Conservation (phyloP, 2,888 invertebrate genomes). For the Seira ritae region DNA sequence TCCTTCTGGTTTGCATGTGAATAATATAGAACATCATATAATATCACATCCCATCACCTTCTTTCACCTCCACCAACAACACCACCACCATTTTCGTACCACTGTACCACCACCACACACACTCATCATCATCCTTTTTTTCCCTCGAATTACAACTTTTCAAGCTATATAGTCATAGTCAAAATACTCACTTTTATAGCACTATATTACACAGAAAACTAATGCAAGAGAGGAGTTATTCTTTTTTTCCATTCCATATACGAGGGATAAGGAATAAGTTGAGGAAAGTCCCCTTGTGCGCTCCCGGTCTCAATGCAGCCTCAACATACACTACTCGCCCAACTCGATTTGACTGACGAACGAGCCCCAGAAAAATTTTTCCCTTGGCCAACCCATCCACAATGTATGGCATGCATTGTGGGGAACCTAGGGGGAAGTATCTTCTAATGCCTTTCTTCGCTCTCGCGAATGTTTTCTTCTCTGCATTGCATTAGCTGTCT, state of each 20-base stretch:
- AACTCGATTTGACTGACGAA: slow-evolving; percentile 44
- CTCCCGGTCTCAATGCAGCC: slow-evolving; percentile 57
- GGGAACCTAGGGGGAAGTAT: background rate
- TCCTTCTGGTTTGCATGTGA: background rate
- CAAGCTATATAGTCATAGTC: slow-evolving; percentile 20
- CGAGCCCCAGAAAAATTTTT: slow-evolving; percentile 54
- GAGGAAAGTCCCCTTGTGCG: slow-evolving; percentile 58
- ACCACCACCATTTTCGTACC: slow-evolving; percentile 29
- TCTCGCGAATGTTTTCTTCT: too few relatives aligned
- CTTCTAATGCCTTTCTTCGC: background rate
- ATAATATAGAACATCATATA: slow-evolving; percentile 29
- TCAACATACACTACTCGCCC: slow-evolving; percentile 64
- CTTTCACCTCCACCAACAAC: slow-evolving; percentile 45
- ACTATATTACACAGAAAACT: slow-evolving; percentile 11
- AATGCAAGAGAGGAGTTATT: background rate
- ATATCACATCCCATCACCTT: slow-evolving; percentile 34
- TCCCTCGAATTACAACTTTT: slow-evolving; percentile 21
- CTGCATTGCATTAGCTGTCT: too few relatives aligned
- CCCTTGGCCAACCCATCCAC: slow-evolving; percentile 32
- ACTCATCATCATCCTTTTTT: slow-evolving; percentile 24
- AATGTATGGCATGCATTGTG: slow-evolving; percentile 16
- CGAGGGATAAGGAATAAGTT: background rate
- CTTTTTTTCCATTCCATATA: background rate
- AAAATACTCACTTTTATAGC: slow-evolving; percentile 17
- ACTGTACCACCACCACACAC: slow-evolving; percentile 31